A percentile compares a stretch with the other conserved stretches of the same genome.
These are phyloP conservation scores for Meiosimyza platycephala DNA, from an alignment of 2,888 invertebrate species.

Conservation along the genomic window DNA sequence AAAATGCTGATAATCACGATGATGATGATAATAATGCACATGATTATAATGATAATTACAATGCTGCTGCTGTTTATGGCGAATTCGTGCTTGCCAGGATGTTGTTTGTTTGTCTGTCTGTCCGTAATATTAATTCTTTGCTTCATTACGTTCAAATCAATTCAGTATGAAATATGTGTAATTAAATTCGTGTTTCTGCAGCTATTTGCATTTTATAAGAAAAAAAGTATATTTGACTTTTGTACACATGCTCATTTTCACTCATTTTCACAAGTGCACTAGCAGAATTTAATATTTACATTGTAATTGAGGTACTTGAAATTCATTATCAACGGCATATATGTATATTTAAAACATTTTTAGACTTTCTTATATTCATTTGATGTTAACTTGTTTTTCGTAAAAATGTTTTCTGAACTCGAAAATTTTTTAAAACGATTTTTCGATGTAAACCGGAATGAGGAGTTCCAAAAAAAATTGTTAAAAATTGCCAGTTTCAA, in stretches of 20 bases:
- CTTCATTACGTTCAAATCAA: conserved; percentile 64
- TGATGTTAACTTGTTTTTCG: background rate
- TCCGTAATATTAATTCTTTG: conserved; percentile 65
- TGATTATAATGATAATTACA: background rate
- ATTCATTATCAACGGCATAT: background rate
- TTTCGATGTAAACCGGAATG: too few species aligned
- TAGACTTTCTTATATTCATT: too few species aligned
- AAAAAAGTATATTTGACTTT: background rate
- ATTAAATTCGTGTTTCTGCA: conserved; percentile 57
- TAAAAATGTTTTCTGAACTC: too few species aligned
- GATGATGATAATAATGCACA: background rate
- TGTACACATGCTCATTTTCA: background rate
- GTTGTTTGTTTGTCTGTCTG: conserved; percentile 32
- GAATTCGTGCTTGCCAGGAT: conserved; percentile 11
- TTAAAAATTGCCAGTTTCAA: too few species aligned
- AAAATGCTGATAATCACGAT: background rate
- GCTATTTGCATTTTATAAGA: conserved; percentile 15
- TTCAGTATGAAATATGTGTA: conserved; percentile 59
- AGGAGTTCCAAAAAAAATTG: too few species aligned
- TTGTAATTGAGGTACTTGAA: background rate
- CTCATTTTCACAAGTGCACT: background rate
- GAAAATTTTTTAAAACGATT: too few species aligned
- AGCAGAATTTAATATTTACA: background rate
- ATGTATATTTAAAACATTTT: too few species aligned
- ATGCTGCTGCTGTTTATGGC: conserved; percentile 1